Conservation (phyloP, 1,140 invertebrate genomes). For the Brachionus manjavacas region DNA sequence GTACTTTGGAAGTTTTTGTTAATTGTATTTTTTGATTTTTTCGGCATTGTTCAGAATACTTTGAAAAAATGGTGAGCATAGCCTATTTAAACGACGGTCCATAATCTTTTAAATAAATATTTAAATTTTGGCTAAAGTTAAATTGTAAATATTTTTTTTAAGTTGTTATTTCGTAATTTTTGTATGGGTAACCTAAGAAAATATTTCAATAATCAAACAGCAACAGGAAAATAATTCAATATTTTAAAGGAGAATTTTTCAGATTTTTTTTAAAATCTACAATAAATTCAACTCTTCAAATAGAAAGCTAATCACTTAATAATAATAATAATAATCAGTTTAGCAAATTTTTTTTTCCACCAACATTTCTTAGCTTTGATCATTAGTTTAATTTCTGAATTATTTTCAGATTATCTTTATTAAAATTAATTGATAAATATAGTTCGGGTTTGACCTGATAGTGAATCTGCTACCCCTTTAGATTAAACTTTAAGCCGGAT, state of each 20-base stretch:
- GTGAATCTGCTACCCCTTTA: too few relatives aligned
- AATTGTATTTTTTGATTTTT: constrained; percentile 24
- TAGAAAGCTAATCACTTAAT: background rate
- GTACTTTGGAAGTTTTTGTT: background rate
- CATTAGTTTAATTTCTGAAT: background rate
- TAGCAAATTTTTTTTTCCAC: background rate
- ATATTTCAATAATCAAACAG: constrained; percentile 10
- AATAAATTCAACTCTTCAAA: background rate
- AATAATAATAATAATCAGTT: too few relatives aligned
- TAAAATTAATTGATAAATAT: too few relatives aligned
- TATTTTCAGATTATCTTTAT: too few relatives aligned
- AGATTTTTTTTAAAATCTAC: background rate
- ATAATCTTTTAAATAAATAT: background rate
- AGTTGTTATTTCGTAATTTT: background rate
- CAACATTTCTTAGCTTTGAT: background rate
- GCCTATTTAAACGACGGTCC: background rate
- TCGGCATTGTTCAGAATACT: background rate
- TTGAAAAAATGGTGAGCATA: background rate
- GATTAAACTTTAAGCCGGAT: too few relatives aligned
- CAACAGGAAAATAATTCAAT: background rate
- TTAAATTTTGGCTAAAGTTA: background rate
- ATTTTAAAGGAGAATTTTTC: background rate
- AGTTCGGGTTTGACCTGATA: too few relatives aligned
- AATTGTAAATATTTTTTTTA: constrained; percentile 3
- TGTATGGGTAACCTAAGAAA: background rate